phyloP scores from a whole-genome alignment of 1,140 invertebrate species.

The Hylaeus anthracinus region DNA sequence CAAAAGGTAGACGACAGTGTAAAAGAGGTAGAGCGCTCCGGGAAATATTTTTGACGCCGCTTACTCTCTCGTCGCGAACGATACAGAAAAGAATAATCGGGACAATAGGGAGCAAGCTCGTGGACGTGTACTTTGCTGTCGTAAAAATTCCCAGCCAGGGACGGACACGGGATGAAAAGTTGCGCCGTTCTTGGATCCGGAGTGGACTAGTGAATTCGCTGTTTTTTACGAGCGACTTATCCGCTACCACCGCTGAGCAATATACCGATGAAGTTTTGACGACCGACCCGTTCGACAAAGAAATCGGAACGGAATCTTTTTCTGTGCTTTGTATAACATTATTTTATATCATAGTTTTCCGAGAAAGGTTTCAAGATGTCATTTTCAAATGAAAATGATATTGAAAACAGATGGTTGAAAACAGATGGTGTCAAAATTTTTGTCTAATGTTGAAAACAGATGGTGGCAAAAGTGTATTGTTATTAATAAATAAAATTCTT shows the following conservation, averaged over 20 bases:
- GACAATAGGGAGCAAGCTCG: conserved; percentile 55
- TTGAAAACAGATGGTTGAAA: too few relatives aligned
- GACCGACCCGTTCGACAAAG: not conserved
- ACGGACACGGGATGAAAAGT: conserved; percentile 47
- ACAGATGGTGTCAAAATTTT: too few relatives aligned
- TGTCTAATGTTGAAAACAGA: too few relatives aligned
- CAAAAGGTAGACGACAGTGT: conserved; percentile 35
- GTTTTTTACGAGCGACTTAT: conserved; percentile 17
- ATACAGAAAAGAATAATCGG: conserved; percentile 59
- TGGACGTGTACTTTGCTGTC: conserved; percentile 42
- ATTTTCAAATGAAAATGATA: too few relatives aligned
- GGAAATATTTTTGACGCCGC: conserved; percentile 67
- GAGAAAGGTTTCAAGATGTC: too few relatives aligned
- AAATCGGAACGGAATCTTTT: too few relatives aligned
- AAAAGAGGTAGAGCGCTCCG: conserved; percentile 44
- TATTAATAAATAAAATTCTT: too few relatives aligned
- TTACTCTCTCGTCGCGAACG: conserved; percentile 54
- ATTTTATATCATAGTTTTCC: too few relatives aligned
- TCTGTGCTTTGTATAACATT: too few relatives aligned
- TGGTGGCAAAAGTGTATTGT: too few relatives aligned
- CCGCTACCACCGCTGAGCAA: conserved; percentile 10
- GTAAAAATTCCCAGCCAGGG: conserved; percentile 43
- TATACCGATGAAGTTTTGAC: conserved; percentile 4
- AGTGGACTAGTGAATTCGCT: conserved; percentile 26
- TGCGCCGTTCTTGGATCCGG: conserved; percentile 18